Percentiles rank a stretch among this genome's conserved stretches.
Conservation (phyloP, 2,888 invertebrate species). For the Pyrochroa serraticornis region DNA sequence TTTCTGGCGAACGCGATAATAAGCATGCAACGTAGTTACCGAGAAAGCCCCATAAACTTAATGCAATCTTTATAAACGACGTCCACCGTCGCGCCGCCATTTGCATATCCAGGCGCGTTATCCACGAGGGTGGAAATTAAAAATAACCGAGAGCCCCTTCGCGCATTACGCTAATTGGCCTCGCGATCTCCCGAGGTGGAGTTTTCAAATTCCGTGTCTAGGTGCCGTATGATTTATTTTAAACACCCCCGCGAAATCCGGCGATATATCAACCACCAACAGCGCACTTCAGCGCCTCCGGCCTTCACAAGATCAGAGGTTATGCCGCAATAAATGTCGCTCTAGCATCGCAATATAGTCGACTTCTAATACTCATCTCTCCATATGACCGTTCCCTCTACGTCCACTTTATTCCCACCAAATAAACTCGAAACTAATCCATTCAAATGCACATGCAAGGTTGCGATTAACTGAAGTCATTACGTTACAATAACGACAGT, state of each 20-base stretch:
- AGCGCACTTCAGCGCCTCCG: conserved; percentile 21
- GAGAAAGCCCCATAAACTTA: conserved; percentile 43
- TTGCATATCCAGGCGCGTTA: conserved; percentile 44
- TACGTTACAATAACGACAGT: conserved; percentile 3
- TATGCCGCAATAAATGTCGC: conserved; percentile 27
- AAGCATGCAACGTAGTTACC: conserved; percentile 52
- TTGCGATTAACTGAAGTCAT: conserved; percentile 13
- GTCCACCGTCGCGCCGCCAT: conserved; percentile 32
- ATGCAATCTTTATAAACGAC: conserved; percentile 42
- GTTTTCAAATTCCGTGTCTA: conserved; percentile 45
- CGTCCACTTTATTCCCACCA: conserved; percentile 6
- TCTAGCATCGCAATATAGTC: conserved; percentile 16
- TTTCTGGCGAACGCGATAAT: conserved; percentile 51
- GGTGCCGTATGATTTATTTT: conserved; percentile 39
- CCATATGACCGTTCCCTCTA: conserved; percentile 7
- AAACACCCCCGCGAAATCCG: conserved; percentile 39
- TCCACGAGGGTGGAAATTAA: conserved; percentile 42
- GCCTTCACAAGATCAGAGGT: conserved; percentile 20
- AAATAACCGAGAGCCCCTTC: conserved; percentile 38
- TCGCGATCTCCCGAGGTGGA: conserved; percentile 39
- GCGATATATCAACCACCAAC: conserved; percentile 37
- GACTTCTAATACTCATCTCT: conserved; percentile 21
- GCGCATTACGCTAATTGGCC: conserved; percentile 44
- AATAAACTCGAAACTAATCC: conserved; percentile 5
- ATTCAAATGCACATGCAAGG: conserved; percentile 12